A percentile compares a stretch with the other conserved stretches of the same genome.
Evolutionary conservation across 2,888 invertebrate genomes (phyloP).

Genomic region (Beris chalybata): DNA sequence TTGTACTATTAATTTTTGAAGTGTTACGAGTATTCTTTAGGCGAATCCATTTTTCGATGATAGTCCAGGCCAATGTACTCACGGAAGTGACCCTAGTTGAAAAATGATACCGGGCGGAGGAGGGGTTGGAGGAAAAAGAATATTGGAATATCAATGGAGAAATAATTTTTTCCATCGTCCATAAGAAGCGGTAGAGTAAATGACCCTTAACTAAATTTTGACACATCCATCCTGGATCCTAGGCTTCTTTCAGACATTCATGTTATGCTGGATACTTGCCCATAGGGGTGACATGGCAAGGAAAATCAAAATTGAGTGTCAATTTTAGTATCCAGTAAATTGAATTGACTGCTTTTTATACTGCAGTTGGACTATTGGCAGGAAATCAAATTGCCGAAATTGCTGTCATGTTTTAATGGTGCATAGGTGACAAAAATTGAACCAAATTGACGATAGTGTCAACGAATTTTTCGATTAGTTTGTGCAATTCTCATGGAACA

Average conservation of each 20-base stretch:
- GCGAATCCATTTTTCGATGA: conserved; percentile 23
- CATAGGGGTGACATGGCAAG: conserved; percentile 13
- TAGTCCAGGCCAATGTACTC: conserved; percentile 7
- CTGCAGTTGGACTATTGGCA: neutral
- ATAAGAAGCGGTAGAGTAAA: conserved; percentile 26
- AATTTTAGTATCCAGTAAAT: conserved; percentile 37
- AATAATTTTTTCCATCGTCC: conserved; percentile 13
- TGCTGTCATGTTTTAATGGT: no score
- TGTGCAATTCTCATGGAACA: no score
- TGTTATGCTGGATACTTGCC: neutral
- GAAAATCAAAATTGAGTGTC: conserved; percentile 34
- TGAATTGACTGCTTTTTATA: conserved; percentile 32
- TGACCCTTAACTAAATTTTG: conserved; percentile 38
- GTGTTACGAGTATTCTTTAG: conserved; percentile 8
- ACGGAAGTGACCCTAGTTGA: conserved; percentile 4
- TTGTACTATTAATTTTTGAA: conserved; percentile 28
- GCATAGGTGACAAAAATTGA: no score
- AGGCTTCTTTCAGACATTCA: neutral
- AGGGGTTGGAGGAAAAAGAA: neutral
- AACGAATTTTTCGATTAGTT: no score
- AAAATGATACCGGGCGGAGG: neutral
- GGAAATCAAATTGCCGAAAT: no score
- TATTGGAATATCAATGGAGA: neutral
- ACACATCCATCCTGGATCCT: conserved; percentile 12
- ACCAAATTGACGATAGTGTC: no score